Conservation (phyloP, 53 echinoderm and acorn worm species). For the Zoroaster sp. region DNA sequence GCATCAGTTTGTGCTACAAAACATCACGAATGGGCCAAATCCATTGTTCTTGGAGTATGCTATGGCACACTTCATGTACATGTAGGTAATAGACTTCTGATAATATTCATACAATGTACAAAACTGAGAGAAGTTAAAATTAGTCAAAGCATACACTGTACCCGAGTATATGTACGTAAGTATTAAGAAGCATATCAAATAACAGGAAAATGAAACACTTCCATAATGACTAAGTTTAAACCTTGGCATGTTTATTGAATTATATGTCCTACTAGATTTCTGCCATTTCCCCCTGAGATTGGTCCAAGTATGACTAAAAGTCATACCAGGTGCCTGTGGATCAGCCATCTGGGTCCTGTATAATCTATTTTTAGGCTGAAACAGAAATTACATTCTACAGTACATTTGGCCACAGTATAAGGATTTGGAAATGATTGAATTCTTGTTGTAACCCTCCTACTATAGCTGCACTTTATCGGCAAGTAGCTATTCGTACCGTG, state of each 20-base stretch:
- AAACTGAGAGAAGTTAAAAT: background rate
- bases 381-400: too few relatives aligned
- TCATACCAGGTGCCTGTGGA: background rate
- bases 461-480: too few relatives aligned
- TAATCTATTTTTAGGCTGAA: too few relatives aligned
- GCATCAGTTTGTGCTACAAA: too few relatives aligned
- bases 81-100: background rate
- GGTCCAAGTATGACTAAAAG: background rate
- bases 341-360: background rate
- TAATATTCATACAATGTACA: background rate
- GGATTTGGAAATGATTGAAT: background rate
- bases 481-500: too few relatives aligned
- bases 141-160: too few relatives aligned
- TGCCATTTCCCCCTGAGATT: background rate
- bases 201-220: background rate
- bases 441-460: background rate
- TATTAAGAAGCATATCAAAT: background rate
- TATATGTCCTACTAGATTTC: background rate
- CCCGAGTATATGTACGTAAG: background rate
- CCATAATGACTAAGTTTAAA: background rate
- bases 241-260: background rate
- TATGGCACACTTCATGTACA: too few relatives aligned
- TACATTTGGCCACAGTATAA: background rate
- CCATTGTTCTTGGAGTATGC: too few relatives aligned
- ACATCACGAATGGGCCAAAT: too few relatives aligned